A percentile compares a stretch with the other conserved stretches of the same genome.
Evolutionary conservation across 1,140 invertebrate genomes (phyloP).

Genomic region (Drosophila pseudoobscura): DNA sequence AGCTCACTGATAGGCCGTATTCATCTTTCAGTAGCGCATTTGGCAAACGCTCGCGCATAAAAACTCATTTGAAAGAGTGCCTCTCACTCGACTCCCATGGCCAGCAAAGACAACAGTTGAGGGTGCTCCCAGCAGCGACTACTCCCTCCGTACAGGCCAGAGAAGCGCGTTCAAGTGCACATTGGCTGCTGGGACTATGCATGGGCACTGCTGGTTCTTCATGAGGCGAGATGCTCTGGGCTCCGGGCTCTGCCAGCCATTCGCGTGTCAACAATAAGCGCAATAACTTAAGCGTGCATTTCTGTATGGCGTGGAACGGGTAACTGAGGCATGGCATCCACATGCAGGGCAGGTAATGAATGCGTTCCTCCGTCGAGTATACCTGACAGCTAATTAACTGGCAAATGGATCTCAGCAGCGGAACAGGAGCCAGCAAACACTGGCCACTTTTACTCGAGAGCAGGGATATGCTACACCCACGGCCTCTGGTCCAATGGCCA

Average conservation of each 20-base stretch:
- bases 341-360: constrained; percentile 40
- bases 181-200: constrained; percentile 61
- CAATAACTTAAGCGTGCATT: constrained; percentile 76
- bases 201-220: constrained; percentile 65
- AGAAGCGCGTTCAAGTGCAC: constrained; percentile 61
- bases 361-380: constrained; percentile 27
- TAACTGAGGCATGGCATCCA: constrained; percentile 15
- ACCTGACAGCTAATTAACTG: constrained; percentile 70
- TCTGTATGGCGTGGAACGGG: constrained; percentile 43
- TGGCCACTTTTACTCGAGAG: constrained; percentile 40
- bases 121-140: constrained; percentile 14
- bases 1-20: constrained; percentile 22
- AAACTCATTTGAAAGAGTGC: constrained; percentile 80
- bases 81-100: constrained; percentile 32
- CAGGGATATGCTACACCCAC: too few species aligned
- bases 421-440: constrained; percentile 35
- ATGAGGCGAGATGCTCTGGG: constrained; percentile 12
- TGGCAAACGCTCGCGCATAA: constrained; percentile 65
- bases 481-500: background rate
- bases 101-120: constrained; percentile 56
- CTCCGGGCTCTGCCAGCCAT: constrained; percentile 50
- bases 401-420: constrained; percentile 60
- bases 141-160: background rate
- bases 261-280: constrained; percentile 80
- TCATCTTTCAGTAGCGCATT: constrained; percentile 40